Conservation (phyloP, 2,113 vertebrate genomes). For the Pipa parva region DNA sequence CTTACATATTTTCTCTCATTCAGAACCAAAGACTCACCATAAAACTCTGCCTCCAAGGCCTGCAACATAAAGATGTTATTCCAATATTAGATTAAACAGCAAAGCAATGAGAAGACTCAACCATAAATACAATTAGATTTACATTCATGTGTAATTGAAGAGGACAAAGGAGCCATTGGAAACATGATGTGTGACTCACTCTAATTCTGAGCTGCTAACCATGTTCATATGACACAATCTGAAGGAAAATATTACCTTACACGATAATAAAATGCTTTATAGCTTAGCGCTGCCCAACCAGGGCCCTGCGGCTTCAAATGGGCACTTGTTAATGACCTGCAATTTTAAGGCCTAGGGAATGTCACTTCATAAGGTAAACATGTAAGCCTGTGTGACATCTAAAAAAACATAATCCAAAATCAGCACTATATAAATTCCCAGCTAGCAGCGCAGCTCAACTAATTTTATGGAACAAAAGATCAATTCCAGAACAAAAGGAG, state of each 20-base stretch:
- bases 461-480: background rate
- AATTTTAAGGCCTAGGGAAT: background rate
- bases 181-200: constrained; percentile 37
- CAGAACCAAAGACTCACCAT: constrained; percentile 38
- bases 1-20: constrained; percentile 31
- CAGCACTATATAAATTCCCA: background rate
- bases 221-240: constrained; percentile 43
- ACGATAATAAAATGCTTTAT: constrained; percentile 39
- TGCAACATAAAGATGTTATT: constrained; percentile 39
- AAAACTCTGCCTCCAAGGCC: constrained; percentile 37
- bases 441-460: background rate
- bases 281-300: constrained; percentile 2
- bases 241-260: constrained; percentile 43
- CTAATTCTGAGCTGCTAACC: constrained; percentile 37
- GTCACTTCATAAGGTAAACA: constrained; percentile 14
- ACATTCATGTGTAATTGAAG: constrained; percentile 42
- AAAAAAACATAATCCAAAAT: background rate
- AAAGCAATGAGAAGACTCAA: constrained; percentile 41
- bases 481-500: constrained; percentile 7
- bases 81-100: constrained; percentile 42
- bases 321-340: constrained; percentile 7
- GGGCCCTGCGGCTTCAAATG: background rate
- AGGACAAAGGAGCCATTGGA: constrained; percentile 42
- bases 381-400: background rate
- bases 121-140: constrained; percentile 44